Percentiles rank a stretch among this genome's conserved stretches.
These are phyloP conservation scores for Drosophila obscura DNA, from an alignment of 1,140 invertebrate genomes.

Conservation along the genomic window DNA sequence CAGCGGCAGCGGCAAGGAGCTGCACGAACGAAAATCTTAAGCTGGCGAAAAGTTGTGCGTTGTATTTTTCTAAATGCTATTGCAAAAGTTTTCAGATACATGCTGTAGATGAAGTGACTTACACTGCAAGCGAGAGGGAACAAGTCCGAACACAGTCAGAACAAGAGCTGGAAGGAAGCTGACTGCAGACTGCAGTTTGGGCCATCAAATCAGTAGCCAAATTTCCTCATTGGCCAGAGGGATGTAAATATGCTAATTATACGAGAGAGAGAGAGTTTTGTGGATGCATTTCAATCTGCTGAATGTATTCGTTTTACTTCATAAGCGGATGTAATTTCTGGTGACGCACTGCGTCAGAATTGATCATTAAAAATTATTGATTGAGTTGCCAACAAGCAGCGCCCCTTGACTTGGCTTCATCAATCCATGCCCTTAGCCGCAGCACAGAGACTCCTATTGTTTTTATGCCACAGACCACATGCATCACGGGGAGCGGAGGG, in stretches of 20 bases:
- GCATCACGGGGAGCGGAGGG: constrained; percentile 24
- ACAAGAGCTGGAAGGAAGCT: not conserved
- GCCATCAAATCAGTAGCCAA: constrained; percentile 40
- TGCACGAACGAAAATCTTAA: constrained; percentile 46
- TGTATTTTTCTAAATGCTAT: constrained; percentile 69
- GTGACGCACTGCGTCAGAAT: constrained; percentile 44
- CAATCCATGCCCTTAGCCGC: constrained; percentile 7
- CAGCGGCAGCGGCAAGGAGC: too few relatives aligned
- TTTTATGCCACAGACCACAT: constrained; percentile 51
- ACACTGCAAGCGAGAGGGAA: constrained; percentile 18
- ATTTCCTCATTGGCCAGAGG: not conserved
- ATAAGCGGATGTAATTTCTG: constrained; percentile 14
- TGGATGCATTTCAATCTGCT: not conserved
- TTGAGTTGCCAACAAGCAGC: constrained; percentile 40
- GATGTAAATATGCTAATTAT: constrained; percentile 13
- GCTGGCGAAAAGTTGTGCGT: constrained; percentile 57
- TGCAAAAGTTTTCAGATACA: constrained; percentile 80
- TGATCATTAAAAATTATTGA: constrained; percentile 54
- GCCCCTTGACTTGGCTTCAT: not conserved
- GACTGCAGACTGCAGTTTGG: constrained; percentile 10
- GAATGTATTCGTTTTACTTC: not conserved
- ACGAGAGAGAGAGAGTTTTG: constrained; percentile 9
- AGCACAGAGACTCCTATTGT: constrained; percentile 49
- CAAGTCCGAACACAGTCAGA: too few relatives aligned
- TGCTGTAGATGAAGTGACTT: constrained; percentile 70